Conservation (phyloP, 2,797 vertebrate species). For the Malacoraja senta region DNA sequence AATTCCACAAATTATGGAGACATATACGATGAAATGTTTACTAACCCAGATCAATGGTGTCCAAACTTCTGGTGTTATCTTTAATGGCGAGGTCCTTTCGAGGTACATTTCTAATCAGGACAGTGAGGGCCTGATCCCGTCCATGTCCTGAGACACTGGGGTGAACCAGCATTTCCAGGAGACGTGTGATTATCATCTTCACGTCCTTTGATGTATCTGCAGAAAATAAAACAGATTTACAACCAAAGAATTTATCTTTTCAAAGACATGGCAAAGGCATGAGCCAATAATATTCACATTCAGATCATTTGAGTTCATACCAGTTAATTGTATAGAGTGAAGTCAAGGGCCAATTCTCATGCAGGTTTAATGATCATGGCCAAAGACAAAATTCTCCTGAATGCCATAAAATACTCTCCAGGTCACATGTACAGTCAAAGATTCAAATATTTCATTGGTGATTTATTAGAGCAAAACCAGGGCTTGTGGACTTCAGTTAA, state of each 20-base stretch:
- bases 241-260: neutral
- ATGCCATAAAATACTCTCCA: neutral
- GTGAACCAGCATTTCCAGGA: slow-evolving; percentile 81
- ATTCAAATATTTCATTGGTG: neutral
- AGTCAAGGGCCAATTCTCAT: too few relatives aligned
- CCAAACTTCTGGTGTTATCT: slow-evolving; percentile 71
- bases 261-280: too few relatives aligned
- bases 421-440: neutral
- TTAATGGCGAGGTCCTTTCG: slow-evolving; percentile 64
- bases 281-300: too few relatives aligned
- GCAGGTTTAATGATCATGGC: too few relatives aligned
- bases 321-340: too few relatives aligned
- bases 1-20: neutral
- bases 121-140: slow-evolving; percentile 85
- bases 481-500: neutral
- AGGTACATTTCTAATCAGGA: slow-evolving; percentile 84
- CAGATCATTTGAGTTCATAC: too few relatives aligned
- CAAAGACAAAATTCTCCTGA: neutral
- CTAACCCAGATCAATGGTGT: slow-evolving; percentile 84
- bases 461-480: neutral
- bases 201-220: slow-evolving; percentile 80
- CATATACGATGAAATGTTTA: neutral
- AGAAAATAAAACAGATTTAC: neutral
- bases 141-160: slow-evolving; percentile 88
- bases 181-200: slow-evolving; percentile 70